Percentiles rank a stretch among this genome's conserved stretches.
phyloP scores from a whole-genome alignment of 1,140 invertebrate species.

The Scaptomyza pallida region DNA sequence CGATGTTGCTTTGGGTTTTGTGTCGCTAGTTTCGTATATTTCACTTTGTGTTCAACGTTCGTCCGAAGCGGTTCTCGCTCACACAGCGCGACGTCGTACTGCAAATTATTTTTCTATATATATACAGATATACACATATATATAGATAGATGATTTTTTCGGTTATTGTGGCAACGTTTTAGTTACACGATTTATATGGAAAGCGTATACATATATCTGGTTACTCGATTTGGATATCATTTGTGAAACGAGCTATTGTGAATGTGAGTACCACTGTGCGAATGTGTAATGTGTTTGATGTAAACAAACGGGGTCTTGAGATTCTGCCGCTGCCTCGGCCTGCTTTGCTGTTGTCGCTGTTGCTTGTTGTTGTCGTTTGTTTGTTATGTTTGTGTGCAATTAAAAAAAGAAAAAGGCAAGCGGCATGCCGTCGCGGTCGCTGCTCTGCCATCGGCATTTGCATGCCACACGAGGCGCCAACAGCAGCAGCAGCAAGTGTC shows the following conservation, averaged over 20 bases:
- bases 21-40: slow-evolving; percentile 76
- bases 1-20: slow-evolving; percentile 34
- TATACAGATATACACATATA: slow-evolving; percentile 18
- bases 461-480: slow-evolving; percentile 41
- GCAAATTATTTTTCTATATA: slow-evolving; percentile 1
- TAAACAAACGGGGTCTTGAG: slow-evolving; percentile 83
- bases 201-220: no score
- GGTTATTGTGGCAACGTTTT: no score
- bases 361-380: slow-evolving; percentile 8
- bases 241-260: slow-evolving; percentile 8
- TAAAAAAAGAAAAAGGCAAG: slow-evolving; percentile 48
- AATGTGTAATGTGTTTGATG: slow-evolving; percentile 54
- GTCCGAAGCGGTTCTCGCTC: slow-evolving; percentile 68
- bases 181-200: no score
- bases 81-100: slow-evolving; percentile 35
- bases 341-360: slow-evolving; percentile 28
- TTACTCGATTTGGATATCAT: slow-evolving; percentile 7
- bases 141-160: background rate
- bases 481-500: slow-evolving; percentile 44
- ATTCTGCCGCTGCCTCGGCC: slow-evolving; percentile 48
- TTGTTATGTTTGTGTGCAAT: slow-evolving; percentile 53
- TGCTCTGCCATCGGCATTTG: slow-evolving; percentile 47
- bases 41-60: slow-evolving; percentile 77
- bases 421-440: slow-evolving; percentile 27
- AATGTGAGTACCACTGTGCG: slow-evolving; percentile 67